phyloP scores from a whole-genome alignment of 2,113 vertebrate species.

The Glareola pratincola region DNA sequence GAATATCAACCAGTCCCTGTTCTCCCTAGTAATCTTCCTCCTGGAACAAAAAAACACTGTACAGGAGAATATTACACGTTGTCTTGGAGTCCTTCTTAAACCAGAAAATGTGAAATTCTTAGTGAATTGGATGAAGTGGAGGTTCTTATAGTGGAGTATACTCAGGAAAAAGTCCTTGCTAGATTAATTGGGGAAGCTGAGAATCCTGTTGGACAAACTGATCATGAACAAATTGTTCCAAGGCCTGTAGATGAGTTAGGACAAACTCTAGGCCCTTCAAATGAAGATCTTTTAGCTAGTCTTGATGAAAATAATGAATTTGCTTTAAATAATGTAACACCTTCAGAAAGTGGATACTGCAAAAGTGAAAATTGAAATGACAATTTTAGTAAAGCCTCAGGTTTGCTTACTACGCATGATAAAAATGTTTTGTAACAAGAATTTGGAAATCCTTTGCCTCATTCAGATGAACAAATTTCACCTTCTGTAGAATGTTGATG shows the following conservation, averaged over 20 bases:
- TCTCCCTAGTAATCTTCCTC: slow-evolving; percentile 69
- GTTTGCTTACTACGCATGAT: neutral
- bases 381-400: slow-evolving; percentile 10
- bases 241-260: slow-evolving; percentile 33
- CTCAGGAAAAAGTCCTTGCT: slow-evolving; percentile 78
- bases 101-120: slow-evolving; percentile 84
- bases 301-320: slow-evolving; percentile 73
- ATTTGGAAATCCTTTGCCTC: neutral
- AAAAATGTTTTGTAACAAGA: neutral
- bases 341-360: slow-evolving; percentile 73
- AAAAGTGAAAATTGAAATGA: slow-evolving; percentile 33
- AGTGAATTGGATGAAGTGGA: slow-evolving; percentile 86
- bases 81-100: slow-evolving; percentile 85
- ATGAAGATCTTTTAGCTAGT: slow-evolving; percentile 84
- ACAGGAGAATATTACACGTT: slow-evolving; percentile 79
- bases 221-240: neutral
- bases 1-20: slow-evolving; percentile 83
- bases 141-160: slow-evolving; percentile 73
- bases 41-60: slow-evolving; percentile 87
- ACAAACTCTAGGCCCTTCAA: slow-evolving; percentile 69
- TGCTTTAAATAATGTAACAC: slow-evolving; percentile 7
- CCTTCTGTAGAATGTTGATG: slow-evolving; percentile 43
- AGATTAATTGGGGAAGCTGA: slow-evolving; percentile 77
- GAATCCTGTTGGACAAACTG: slow-evolving; percentile 30
- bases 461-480: neutral